Percentiles rank a stretch among this genome's conserved stretches.
Conservation (phyloP, 2,113 vertebrate species). For the Rhinolophus sinicus region DNA sequence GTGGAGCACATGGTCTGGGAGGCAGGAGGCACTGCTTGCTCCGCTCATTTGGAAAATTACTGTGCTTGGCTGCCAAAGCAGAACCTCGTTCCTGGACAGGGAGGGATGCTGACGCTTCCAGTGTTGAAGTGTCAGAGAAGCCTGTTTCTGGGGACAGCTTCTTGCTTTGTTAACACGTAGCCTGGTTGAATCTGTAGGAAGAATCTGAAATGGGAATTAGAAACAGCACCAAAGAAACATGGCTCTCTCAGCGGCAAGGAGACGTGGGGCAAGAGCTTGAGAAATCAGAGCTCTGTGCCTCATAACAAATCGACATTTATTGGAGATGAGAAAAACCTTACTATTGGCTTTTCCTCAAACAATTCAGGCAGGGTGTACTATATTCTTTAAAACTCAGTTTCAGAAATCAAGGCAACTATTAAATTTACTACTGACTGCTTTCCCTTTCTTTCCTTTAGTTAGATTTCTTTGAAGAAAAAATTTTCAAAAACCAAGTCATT, state of each 20-base stretch:
- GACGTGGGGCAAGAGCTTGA: background rate
- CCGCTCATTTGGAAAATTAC: slow-evolving; percentile 21
- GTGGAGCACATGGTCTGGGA: background rate
- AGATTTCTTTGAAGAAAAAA: slow-evolving; percentile 41
- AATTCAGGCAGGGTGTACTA: background rate
- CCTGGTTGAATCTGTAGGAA: background rate
- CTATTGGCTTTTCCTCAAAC: background rate
- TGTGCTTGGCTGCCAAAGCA: background rate
- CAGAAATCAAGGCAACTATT: slow-evolving; percentile 37
- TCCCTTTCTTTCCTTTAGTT: slow-evolving; percentile 26
- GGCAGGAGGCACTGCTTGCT: background rate
- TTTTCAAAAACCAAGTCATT: background rate
- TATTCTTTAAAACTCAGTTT: slow-evolving; percentile 51
- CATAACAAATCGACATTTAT: background rate
- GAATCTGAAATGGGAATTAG: background rate
- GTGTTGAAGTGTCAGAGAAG: background rate
- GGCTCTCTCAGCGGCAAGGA: background rate
- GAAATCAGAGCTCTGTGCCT: background rate
- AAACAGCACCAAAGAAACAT: background rate
- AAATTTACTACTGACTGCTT: background rate
- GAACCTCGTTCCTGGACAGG: background rate
- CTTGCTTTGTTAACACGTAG: background rate
- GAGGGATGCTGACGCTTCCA: background rate
- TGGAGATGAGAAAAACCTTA: background rate
- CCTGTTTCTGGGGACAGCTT: background rate